Evolutionary conservation across 2,888 invertebrate genomes (phyloP), one percentile per base, ranked within the genome.

Genomic region (Atherix ibis): DNA sequence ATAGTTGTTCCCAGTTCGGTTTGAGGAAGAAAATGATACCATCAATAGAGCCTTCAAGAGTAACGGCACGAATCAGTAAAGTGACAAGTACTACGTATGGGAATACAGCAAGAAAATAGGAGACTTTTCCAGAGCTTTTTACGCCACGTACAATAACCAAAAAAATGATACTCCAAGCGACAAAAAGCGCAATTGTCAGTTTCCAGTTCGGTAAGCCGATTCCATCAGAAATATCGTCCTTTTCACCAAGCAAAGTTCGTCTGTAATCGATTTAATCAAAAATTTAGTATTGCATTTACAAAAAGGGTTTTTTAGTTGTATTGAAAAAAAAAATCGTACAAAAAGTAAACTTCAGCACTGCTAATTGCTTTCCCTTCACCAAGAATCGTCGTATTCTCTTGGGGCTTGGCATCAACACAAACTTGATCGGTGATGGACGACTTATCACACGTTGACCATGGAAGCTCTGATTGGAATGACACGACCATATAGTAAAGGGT

Each of bases 71-170:
- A 32, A 83, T 70, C 10, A 88, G 66, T 28, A 88, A 60, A 19
- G 73, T 71, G 37, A 83, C 62, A 58, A 88, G 70, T 32, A 88
- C 73, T 4, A 81, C 67, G 49, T 83, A 84, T 0, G 87, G 87
- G 53, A 85, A 85, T 3, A 88, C 56, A 0, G 89, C 89, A n/a
- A 89, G 73, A 56, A 91, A 83, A 58, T 89, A 91, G 0, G 88
- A 76, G 0, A 76, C 79, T 56, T 82, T 83, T 29, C 84, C 83
- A 1, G 81, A 76, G 48, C 78, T 79, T 54, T 76, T 75, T 2
- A 83, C 78, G 8, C 82, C 82, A 41, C 68, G 71, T 12, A 76
- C 65, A 29, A 81, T 72, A 34, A 80, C 73, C 5, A 72, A 45
- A 49, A 77, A 81, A 24, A 80, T 72, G 2, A 73, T 52, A 4